phyloP scores from a whole-genome alignment of 2,888 invertebrate species.

The Andrena haemorrhoa region DNA sequence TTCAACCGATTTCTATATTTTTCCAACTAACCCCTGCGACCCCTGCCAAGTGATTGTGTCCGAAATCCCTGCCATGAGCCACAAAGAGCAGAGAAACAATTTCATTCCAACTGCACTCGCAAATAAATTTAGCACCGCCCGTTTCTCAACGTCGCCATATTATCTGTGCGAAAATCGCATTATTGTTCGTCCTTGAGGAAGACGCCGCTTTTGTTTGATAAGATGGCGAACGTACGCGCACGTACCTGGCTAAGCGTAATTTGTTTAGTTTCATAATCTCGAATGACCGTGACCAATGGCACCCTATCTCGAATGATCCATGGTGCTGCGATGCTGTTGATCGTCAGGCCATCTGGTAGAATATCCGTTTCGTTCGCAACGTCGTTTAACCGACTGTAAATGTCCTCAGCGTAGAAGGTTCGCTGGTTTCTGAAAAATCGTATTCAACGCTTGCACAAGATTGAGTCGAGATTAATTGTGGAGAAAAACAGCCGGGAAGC shows the following conservation, averaged over 20 bases:
- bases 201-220: slow-evolving; percentile 40
- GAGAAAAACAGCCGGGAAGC: slow-evolving; percentile 52
- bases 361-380: slow-evolving; percentile 87
- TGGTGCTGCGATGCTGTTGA: slow-evolving; percentile 90
- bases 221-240: slow-evolving; percentile 16
- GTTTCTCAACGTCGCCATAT: slow-evolving; percentile 31
- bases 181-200: slow-evolving; percentile 49
- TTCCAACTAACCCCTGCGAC: too few species aligned
- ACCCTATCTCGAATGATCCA: slow-evolving; percentile 94
- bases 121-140: neutral
- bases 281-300: slow-evolving; percentile 90
- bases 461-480: neutral
- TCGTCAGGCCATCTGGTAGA: slow-evolving; percentile 87
- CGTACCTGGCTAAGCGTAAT: slow-evolving; percentile 89
- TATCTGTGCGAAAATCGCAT: slow-evolving; percentile 70
- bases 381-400: slow-evolving; percentile 91
- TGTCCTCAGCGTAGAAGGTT: slow-evolving; percentile 88
- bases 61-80: too few species aligned
- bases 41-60: too few species aligned
- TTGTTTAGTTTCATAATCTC: slow-evolving; percentile 89
- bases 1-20: too few species aligned
- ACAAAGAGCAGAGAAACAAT: slow-evolving; percentile 21
- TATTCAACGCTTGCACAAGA: neutral
- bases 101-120: neutral
- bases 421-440: slow-evolving; percentile 51